Evolutionary conservation across 2,113 vertebrate species (phyloP).

Genomic region (Calonectris borealis): DNA sequence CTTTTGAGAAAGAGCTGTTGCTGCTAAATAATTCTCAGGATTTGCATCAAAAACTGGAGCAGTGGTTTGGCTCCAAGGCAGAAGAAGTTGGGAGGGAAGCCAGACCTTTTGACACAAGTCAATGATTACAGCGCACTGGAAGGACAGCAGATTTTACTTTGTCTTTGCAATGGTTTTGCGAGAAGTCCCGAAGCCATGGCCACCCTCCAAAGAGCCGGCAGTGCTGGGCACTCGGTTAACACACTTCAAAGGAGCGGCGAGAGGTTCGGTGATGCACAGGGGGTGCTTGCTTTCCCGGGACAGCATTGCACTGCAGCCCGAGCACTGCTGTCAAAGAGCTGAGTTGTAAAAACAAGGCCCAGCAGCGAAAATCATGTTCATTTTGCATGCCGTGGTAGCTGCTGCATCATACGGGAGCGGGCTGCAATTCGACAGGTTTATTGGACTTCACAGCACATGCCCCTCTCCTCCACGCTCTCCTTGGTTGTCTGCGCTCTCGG

Average conservation of each 20-base stretch:
- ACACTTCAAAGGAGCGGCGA: not conserved
- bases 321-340: not conserved
- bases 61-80: conserved; percentile 21
- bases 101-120: not conserved
- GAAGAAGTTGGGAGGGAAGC: not conserved
- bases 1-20: conserved; percentile 1
- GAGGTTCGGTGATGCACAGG: not conserved
- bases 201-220: not conserved
- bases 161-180: not conserved
- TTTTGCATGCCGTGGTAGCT: not conserved
- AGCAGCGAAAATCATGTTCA: not conserved
- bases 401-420: not conserved
- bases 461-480: not conserved
- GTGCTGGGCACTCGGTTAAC: not conserved
- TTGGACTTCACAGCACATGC: not conserved
- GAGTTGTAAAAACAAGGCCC: not conserved
- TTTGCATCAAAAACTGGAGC: conserved; percentile 9
- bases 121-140: not conserved
- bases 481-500: not conserved
- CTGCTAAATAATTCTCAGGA: conserved; percentile 3
- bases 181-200: not conserved
- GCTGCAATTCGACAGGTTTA: not conserved
- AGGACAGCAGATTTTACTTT: not conserved
- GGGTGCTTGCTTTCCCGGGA: not conserved
- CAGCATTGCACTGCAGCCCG: not conserved